Percentiles rank a stretch among this genome's conserved stretches.
Conservation (phyloP, 35 echinoderm and acorn worm species). For the Ptychodera flava region DNA sequence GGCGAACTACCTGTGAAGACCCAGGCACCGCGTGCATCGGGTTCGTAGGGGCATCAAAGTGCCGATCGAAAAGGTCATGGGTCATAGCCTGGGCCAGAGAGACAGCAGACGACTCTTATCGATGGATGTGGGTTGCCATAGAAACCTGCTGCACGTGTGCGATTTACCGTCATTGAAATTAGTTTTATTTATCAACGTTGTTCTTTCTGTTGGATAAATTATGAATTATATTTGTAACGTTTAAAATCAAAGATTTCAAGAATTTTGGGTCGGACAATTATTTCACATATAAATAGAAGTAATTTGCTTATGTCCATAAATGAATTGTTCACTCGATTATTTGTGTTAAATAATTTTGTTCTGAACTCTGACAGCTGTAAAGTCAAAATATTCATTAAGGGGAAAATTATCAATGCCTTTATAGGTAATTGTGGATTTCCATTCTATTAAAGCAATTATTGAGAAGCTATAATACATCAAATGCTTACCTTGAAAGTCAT, state of each 20-base stretch:
- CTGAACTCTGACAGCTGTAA: no score
- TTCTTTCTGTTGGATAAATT: neutral
- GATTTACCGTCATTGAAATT: neutral
- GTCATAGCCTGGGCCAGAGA: neutral
- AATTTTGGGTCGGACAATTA: neutral
- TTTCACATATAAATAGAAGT: no score
- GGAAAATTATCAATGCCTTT: no score
- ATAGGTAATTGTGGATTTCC: no score
- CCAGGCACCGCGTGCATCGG: neutral
- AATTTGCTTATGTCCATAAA: neutral
- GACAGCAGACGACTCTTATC: neutral
- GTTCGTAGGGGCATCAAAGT: neutral
- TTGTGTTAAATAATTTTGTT: neutral
- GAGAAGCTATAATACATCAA: no score
- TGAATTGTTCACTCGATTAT: neutral
- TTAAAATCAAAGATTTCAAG: no score
- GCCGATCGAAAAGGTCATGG: neutral
- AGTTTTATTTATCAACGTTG: neutral
- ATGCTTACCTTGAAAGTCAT: no score
- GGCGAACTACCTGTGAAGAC: neutral
- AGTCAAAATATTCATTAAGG: no score
- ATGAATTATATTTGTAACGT: neutral
- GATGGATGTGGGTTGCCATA: neutral
- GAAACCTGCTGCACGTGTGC: neutral
- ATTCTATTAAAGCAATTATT: no score